Conservation (phyloP, 2,888 invertebrate species). For the Muscina levida region DNA sequence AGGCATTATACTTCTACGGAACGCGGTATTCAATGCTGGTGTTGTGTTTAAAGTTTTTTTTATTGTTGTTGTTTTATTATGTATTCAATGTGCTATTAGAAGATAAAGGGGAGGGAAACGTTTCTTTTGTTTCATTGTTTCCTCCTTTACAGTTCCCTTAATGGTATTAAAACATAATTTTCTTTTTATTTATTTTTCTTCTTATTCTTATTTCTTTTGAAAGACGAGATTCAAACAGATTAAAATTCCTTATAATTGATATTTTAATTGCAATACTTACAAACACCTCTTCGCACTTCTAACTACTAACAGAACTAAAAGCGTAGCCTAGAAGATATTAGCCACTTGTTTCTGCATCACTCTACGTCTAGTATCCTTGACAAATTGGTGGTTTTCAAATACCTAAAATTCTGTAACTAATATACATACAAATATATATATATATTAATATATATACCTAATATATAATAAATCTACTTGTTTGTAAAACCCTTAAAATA, state of each 20-base stretch:
- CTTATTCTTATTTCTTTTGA: conserved; percentile 54
- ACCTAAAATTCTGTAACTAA: conserved; percentile 8
- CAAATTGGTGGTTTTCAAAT: conserved; percentile 6
- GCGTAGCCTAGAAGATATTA: not conserved
- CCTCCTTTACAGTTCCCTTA: conserved; percentile 39
- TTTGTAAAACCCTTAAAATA: too few relatives aligned
- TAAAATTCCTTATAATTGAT: not conserved
- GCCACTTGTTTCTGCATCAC: not conserved
- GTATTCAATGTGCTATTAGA: not conserved
- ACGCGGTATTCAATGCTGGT: conserved; percentile 35
- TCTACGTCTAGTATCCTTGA: not conserved
- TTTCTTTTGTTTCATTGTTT: conserved; percentile 21
- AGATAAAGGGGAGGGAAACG: too few relatives aligned
- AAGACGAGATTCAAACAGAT: conserved; percentile 62
- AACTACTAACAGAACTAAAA: conserved; percentile 7
- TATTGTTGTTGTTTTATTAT: conserved; percentile 30
- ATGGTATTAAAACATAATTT: conserved; percentile 55
- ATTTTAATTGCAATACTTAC: not conserved
- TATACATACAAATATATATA: not conserved
- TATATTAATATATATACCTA: not conserved
- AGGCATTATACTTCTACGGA: conserved; percentile 40
- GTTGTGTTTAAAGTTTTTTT: conserved; percentile 55
- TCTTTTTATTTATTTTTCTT: conserved; percentile 62
- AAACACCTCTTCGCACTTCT: not conserved
- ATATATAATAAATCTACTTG: too few relatives aligned